A percentile compares a stretch with the other conserved stretches of the same genome.
These are phyloP conservation scores for Lampris megalopsis DNA, from an alignment of 2,113 vertebrate genomes.

Conservation along the genomic window DNA sequence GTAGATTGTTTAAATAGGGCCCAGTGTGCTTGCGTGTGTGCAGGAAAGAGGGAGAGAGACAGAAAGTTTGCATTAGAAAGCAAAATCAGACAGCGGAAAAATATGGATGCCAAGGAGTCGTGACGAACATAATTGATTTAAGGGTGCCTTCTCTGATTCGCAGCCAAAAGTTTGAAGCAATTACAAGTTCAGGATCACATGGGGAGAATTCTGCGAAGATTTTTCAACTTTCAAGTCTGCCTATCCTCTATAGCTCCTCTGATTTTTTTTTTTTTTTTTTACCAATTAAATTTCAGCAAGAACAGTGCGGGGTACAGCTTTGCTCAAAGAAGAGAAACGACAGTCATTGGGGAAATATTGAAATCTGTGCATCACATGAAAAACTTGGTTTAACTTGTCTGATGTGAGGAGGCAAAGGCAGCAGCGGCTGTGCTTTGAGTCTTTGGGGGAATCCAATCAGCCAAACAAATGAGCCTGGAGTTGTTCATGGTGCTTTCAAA, in stretches of 20 bases:
- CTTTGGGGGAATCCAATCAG: slow-evolving; percentile 38
- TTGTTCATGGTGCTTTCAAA: not conserved
- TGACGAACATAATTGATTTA: slow-evolving; percentile 63
- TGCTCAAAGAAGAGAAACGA: not conserved
- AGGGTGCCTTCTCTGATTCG: slow-evolving; percentile 54
- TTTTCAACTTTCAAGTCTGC: slow-evolving; percentile 28
- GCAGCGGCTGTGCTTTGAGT: slow-evolving; percentile 12
- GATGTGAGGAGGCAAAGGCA: slow-evolving; percentile 17
- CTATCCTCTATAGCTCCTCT: slow-evolving; percentile 47
- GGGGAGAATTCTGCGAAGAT: slow-evolving; percentile 42
- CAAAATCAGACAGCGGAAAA: not conserved
- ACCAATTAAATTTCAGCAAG: slow-evolving; percentile 72
- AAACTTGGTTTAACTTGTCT: slow-evolving; percentile 51
- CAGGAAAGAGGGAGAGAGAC: slow-evolving; percentile 3
- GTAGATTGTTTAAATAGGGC: slow-evolving; percentile 39
- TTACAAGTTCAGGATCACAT: slow-evolving; percentile 73
- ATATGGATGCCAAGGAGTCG: slow-evolving; percentile 50
- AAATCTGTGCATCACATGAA: slow-evolving; percentile 44
- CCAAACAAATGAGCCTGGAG: slow-evolving; percentile 34
- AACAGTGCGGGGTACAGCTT: slow-evolving; percentile 10
- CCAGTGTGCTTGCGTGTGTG: slow-evolving; percentile 5
- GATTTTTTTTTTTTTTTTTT: slow-evolving; percentile 45
- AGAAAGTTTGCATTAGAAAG: not conserved
- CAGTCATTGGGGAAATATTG: slow-evolving; percentile 44
- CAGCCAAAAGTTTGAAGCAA: slow-evolving; percentile 67